A percentile compares a stretch with the other conserved stretches of the same genome.
phyloP scores from a whole-genome alignment of 2,113 vertebrate species.

The Cinclus cinclus region DNA sequence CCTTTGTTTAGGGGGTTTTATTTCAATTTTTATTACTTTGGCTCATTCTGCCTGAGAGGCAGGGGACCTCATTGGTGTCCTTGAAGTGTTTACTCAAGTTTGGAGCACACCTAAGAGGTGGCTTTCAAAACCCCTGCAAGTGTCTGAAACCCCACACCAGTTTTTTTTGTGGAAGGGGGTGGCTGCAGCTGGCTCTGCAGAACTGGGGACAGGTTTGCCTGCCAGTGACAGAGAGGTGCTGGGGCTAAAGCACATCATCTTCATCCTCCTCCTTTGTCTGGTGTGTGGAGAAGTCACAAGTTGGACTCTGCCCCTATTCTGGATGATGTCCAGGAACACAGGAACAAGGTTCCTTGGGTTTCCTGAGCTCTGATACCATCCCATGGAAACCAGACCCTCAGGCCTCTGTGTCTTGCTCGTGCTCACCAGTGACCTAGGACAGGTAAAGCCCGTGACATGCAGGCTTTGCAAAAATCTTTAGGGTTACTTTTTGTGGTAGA shows the following conservation, averaged over 20 bases:
- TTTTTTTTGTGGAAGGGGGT: background rate
- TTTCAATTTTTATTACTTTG: conserved; percentile 37
- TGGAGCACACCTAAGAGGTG: conserved; percentile 12
- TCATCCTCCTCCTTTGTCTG: background rate
- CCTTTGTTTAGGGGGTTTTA: background rate
- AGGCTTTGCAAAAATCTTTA: background rate
- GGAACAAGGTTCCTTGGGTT: background rate
- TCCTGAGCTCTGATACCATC: background rate
- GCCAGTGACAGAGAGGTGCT: background rate
- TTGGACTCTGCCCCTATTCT: background rate
- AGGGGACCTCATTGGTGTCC: background rate
- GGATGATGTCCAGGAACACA: background rate
- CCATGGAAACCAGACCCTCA: background rate
- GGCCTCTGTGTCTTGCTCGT: background rate
- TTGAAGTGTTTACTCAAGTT: background rate
- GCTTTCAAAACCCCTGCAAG: background rate
- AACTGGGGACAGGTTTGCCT: background rate
- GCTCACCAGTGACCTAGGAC: background rate
- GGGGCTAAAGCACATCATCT: background rate
- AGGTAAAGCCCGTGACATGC: background rate
- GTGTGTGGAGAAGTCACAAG: background rate
- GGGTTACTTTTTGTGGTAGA: background rate
- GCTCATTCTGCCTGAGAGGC: background rate
- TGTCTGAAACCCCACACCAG: background rate
- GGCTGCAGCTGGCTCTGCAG: background rate